phyloP scores from a whole-genome alignment of 2,797 vertebrate genomes.

The Antrozous pallidus region DNA sequence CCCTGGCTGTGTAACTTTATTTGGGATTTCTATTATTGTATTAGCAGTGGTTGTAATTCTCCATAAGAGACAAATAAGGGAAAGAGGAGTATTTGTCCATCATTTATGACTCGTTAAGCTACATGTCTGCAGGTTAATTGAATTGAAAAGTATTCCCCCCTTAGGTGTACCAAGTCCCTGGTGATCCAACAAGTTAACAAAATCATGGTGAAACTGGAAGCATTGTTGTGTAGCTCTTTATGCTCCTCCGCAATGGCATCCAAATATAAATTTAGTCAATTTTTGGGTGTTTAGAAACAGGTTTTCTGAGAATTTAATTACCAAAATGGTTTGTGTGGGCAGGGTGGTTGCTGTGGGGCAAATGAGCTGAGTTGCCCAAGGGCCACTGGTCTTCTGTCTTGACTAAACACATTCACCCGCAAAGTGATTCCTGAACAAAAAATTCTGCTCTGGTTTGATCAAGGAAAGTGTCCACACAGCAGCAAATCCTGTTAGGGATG shows the following conservation, averaged over 20 bases:
- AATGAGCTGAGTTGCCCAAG: constrained; percentile 31
- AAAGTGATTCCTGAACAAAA: constrained; percentile 29
- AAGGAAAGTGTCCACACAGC: constrained; percentile 22
- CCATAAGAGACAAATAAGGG: constrained; percentile 32
- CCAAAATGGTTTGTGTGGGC: constrained; percentile 48
- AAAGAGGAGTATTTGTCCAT: not conserved
- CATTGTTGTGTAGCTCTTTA: not conserved
- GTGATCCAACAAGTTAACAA: constrained; percentile 49
- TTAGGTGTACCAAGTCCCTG: constrained; percentile 36
- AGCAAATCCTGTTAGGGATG: not conserved
- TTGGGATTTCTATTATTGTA: constrained; percentile 54
- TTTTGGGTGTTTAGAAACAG: constrained; percentile 52
- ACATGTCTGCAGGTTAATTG: constrained; percentile 71
- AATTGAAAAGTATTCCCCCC: constrained; percentile 60
- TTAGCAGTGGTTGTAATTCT: constrained; percentile 53
- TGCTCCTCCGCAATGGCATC: constrained; percentile 45
- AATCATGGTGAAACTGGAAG: constrained; percentile 47
- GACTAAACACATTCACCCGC: constrained; percentile 46
- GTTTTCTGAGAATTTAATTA: constrained; percentile 64
- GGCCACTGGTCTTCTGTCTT: constrained; percentile 31
- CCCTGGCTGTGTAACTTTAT: constrained; percentile 24
- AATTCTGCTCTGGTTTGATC: constrained; percentile 21
- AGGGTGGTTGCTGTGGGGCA: not conserved
- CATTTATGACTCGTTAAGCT: constrained; percentile 66
- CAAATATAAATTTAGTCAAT: constrained; percentile 62